These are phyloP conservation scores for Smithornis capensis DNA, from an alignment of 2,113 vertebrate genomes.

Conservation along the genomic window DNA sequence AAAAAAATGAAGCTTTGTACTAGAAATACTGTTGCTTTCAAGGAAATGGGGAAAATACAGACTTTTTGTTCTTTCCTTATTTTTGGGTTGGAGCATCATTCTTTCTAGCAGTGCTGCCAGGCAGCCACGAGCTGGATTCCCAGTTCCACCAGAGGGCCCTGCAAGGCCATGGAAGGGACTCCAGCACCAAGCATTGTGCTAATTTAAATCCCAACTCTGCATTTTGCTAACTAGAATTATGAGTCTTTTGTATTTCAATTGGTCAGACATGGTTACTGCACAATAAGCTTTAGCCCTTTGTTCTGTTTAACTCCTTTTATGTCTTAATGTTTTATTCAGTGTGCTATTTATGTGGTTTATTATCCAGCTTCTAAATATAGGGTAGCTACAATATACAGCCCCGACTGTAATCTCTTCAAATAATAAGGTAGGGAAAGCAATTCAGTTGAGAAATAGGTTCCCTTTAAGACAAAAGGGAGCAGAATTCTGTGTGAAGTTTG, in stretches of 20 bases:
- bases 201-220: not conserved
- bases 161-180: constrained; percentile 61
- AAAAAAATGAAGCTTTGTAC: not conserved
- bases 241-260: constrained; percentile 50
- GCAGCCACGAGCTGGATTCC: not conserved
- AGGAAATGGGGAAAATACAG: not conserved
- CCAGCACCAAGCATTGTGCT: accelerated
- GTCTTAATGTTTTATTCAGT: constrained; percentile 66
- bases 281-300: constrained; percentile 33
- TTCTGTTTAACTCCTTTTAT: constrained; percentile 52
- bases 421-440: not conserved
- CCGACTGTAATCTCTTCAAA: not conserved
- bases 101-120: not conserved
- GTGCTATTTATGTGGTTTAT: constrained; percentile 59
- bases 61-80: not conserved
- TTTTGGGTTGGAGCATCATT: not conserved
- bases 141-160: constrained; percentile 81
- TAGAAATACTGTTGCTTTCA: not conserved
- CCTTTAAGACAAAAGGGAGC: constrained; percentile 1
- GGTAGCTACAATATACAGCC: not conserved
- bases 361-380: constrained; percentile 41
- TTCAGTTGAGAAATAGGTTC: not conserved
- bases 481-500: not conserved
- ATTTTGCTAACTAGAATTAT: constrained; percentile 58
- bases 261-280: not conserved